phyloP scores from a whole-genome alignment of 2,113 vertebrate genomes.

The Octodon degus region DNA sequence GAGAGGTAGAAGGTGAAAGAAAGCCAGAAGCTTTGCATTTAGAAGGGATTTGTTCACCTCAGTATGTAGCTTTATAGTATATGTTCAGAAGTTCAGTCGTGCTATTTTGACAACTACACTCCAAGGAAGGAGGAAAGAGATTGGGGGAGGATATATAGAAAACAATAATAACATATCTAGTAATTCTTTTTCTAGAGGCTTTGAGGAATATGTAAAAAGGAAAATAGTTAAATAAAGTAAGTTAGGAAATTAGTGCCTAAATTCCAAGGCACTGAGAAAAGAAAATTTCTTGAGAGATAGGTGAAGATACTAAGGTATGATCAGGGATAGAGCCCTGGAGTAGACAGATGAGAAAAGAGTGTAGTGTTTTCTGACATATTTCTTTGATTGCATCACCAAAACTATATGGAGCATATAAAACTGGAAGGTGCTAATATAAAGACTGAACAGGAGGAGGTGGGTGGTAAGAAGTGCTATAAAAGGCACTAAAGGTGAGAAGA shows the following conservation, averaged over 20 bases:
- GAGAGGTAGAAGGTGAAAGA: neutral
- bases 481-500: conserved; percentile 76
- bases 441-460: conserved; percentile 75
- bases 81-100: neutral
- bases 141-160: neutral
- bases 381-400: conserved; percentile 67
- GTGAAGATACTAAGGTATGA: conserved; percentile 33
- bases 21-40: neutral
- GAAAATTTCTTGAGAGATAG: conserved; percentile 14
- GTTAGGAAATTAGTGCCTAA: conserved; percentile 18
- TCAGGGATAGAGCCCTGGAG: neutral
- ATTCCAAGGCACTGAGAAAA: conserved; percentile 42
- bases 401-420: conserved; percentile 60
- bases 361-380: conserved; percentile 2
- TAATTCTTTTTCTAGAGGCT: conserved; percentile 26
- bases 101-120: neutral
- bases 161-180: conserved; percentile 12
- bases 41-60: neutral
- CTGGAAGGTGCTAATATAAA: conserved; percentile 70
- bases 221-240: conserved; percentile 53
- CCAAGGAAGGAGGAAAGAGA: neutral
- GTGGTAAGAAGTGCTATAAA: conserved; percentile 68
- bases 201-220: conserved; percentile 2
- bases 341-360: conserved; percentile 42
- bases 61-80: neutral